Evolutionary conservation across 2,888 invertebrate species (phyloP), one percentile per base, ranked within the genome.

Genomic region (Callyntrura sp.): DNA sequence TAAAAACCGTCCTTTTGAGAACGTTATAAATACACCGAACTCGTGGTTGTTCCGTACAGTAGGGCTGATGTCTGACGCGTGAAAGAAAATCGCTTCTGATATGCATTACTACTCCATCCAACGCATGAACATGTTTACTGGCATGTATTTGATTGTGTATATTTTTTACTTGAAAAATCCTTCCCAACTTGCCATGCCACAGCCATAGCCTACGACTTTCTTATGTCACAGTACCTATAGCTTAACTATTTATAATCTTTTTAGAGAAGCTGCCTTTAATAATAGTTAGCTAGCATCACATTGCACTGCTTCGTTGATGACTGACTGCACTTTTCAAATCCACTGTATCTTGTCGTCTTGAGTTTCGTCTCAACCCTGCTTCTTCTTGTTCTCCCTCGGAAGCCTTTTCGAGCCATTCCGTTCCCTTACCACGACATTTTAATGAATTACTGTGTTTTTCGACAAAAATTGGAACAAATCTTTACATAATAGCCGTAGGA

Each of bases 371-470:
- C 45, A 0, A 6, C 20, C 70, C 43, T 70, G 70, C 45, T 45
- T 70, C 70, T 20, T 45, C 14, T 45, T n/a, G n/a, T n/a, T n/a
- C 20, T 43, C 45, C 4, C n/a, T 2, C 28, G 55, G n/a, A 78
- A 23, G 8, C n/a, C n/a, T 55, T 11, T 25, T 12, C 25, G 25
- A 4, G 8, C 3, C 17, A 6, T 45, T 57, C 28, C 55, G 9
- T 51, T 78, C 11, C 20, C n/a, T 6, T n/a, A 68, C 28, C 17
- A 45, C 45, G 20, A 70, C 43, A 28, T 81, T 81, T 81, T 81
- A 81, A 57, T 81, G 81, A 81, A 48, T 78, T 51, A 81, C 60
- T 62, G 81, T 81, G 43, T 62, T 81, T 78, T 62, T 43, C n/a
- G 23, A 45, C 11, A 45, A 43, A 45, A 70, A 45, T 70, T 45